Conservation (phyloP, 2,888 invertebrate genomes). For the Petrophora chlorosata region DNA sequence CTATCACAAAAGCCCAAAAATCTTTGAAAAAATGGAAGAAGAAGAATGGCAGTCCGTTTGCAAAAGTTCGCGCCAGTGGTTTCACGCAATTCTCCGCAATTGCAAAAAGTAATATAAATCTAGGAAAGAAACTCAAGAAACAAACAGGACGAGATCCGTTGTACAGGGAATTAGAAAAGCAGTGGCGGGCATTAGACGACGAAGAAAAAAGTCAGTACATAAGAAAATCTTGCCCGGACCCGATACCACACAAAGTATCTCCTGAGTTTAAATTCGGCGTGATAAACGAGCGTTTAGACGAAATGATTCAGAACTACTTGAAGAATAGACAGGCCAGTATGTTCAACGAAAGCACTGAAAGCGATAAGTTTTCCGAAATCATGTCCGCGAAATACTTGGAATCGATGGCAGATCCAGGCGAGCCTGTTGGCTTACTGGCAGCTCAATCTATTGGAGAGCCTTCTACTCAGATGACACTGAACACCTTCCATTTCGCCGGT, state of each 20-base stretch:
- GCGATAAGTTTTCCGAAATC: constrained; percentile 85
- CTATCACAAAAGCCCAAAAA: constrained; percentile 82
- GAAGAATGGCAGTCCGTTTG: constrained; percentile 73
- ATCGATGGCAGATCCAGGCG: constrained; percentile 94
- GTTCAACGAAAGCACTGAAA: constrained; percentile 60
- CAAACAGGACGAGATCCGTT: constrained; percentile 83
- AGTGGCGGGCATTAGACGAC: constrained; percentile 86
- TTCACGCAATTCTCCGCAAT: constrained; percentile 85
- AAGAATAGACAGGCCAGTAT: constrained; percentile 64
- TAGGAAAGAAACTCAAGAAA: constrained; percentile 60
- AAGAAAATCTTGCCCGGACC: constrained; percentile 88
- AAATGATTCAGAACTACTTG: constrained; percentile 85
- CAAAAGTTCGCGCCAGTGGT: constrained; percentile 76
- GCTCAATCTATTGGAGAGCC: constrained; percentile 99
- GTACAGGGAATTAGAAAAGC: constrained; percentile 84
- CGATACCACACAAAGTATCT: constrained; percentile 86
- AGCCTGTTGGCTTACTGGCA: constrained; percentile 97
- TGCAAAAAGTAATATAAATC: constrained; percentile 71
- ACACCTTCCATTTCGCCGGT: constrained; percentile 99
- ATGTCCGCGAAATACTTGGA: constrained; percentile 90
- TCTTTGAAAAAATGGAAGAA: constrained; percentile 86
- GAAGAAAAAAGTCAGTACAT: constrained; percentile 83
- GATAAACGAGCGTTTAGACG: constrained; percentile 91
- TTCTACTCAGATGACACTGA: constrained; percentile 99
- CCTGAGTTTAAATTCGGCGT: constrained; percentile 92